Evolutionary conservation across 2,888 invertebrate species (phyloP), one percentile per base, ranked within the genome.

Genomic region (Synanthedon tipuliformis): DNA sequence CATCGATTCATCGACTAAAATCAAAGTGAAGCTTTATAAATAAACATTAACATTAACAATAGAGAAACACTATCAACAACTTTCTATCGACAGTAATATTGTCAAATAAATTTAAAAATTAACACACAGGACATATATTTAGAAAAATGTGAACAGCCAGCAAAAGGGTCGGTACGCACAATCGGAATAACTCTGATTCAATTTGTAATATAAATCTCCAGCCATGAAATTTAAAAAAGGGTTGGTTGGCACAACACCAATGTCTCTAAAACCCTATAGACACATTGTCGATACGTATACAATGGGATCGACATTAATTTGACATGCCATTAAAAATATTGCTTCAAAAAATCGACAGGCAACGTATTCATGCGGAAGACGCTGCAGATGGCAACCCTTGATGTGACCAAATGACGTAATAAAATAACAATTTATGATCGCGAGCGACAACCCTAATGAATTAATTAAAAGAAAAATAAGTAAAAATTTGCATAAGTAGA

Each of bases 241-340:
- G 87, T 81, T 71, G 68, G 73, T 70, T 66, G 65, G 71, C 68
- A 76, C 78, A 76, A 79, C 78, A 74, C 59, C 59, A 62, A 53
- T 57, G 60, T 66, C 68, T 67, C 69, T 66, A 59, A 65, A 66
- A 78, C 81, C 80, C 83, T 77, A 84, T 86, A 80, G 86, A 81
- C 83, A 82, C 79, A 83, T 82, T 84, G 82, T 73, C 81, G 72
- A 84, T 84, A 78, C 61, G 62, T 60, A 61, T 64, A 85, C 80
- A 84, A 85, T 77, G 65, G 80, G 66, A 73, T 74, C 73, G 79
- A 85, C 81, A 80, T 81, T 84, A 85, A 86, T 84, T 83, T 82
- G 86, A 85, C 85, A 75, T 82, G 79, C 79, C 81, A 84, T 86
- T 85, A 84, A 83, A 81, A 81, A 79, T 81, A 83, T 86, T 78